Evolutionary conservation across 2,797 vertebrate species (phyloP).

Genomic region (Smutsia gigantea): DNA sequence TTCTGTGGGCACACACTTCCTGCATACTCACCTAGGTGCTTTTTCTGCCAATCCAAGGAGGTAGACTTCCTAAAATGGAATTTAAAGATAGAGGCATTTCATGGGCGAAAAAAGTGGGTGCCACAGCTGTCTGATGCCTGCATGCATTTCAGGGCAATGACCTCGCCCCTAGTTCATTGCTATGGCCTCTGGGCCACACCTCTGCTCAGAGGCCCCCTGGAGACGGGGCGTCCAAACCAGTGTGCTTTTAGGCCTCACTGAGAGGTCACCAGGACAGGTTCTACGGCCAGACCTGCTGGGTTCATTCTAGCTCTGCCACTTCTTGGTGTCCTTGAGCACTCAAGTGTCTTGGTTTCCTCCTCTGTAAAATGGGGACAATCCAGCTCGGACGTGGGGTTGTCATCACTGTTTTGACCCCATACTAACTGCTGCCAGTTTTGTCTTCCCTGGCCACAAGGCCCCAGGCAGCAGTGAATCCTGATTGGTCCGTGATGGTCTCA

Average conservation of each 20-base stretch:
- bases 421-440: neutral
- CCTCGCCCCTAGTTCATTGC: neutral
- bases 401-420: no score
- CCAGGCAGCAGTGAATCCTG: neutral
- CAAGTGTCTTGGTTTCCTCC: neutral
- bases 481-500: conserved; percentile 32
- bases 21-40: neutral
- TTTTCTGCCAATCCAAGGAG: neutral
- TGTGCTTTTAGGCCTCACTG: neutral
- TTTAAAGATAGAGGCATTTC: neutral
- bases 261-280: neutral
- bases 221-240: neutral
- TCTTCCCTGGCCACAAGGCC: neutral
- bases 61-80: neutral
- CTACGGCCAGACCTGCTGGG: neutral
- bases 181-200: neutral
- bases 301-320: neutral
- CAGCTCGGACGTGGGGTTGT: neutral
- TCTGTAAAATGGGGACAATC: neutral
- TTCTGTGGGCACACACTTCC: neutral
- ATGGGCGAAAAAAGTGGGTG: neutral
- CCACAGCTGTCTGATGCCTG: neutral
- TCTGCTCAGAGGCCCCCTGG: neutral
- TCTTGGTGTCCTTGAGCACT: neutral
- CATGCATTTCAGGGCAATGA: neutral